A percentile compares a stretch with the other conserved stretches of the same genome.
Evolutionary conservation across 1,140 invertebrate genomes (phyloP).

Genomic region (Formica exsecta): DNA sequence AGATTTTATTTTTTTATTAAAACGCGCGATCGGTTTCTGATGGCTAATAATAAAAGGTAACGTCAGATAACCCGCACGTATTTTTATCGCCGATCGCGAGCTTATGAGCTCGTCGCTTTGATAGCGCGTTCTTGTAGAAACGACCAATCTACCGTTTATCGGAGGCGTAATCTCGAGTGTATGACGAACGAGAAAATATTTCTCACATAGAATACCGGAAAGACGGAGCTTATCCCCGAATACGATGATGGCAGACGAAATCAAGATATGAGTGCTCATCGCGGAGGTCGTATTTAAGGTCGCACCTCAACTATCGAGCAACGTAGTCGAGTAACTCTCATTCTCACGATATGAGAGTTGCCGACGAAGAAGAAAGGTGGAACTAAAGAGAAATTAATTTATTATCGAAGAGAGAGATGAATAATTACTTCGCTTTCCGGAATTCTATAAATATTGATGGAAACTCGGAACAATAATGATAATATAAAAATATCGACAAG

Average conservation of each 20-base stretch:
- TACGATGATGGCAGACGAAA: not conserved
- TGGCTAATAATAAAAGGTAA: constrained; percentile 21
- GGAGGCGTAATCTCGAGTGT: constrained; percentile 5
- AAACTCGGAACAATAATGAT: constrained; percentile 7
- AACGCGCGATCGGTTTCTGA: not conserved
- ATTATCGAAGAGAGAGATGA: not conserved
- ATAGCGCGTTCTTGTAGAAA: not conserved
- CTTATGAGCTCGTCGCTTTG: too few relatives aligned
- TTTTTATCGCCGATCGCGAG: constrained; percentile 13
- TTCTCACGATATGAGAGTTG: constrained; percentile 45
- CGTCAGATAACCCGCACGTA: constrained; percentile 4
- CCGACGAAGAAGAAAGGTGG: not conserved
- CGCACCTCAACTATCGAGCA: not conserved
- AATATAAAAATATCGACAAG: not conserved
- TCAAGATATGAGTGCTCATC: constrained; percentile 2
- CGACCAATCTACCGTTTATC: not conserved
- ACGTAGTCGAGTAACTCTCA: constrained; percentile 13
- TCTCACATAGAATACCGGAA: constrained; percentile 18
- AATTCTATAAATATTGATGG: not conserved
- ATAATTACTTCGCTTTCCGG: constrained; percentile 19
- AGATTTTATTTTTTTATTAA: not conserved
- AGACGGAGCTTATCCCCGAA: constrained; percentile 18
- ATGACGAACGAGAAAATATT: not conserved
- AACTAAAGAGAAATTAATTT: constrained; percentile 46
- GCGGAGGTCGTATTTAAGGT: constrained; percentile 20